Evolutionary conservation across 2,888 invertebrate species (phyloP).

Genomic region (Ectropis crepuscularia): DNA sequence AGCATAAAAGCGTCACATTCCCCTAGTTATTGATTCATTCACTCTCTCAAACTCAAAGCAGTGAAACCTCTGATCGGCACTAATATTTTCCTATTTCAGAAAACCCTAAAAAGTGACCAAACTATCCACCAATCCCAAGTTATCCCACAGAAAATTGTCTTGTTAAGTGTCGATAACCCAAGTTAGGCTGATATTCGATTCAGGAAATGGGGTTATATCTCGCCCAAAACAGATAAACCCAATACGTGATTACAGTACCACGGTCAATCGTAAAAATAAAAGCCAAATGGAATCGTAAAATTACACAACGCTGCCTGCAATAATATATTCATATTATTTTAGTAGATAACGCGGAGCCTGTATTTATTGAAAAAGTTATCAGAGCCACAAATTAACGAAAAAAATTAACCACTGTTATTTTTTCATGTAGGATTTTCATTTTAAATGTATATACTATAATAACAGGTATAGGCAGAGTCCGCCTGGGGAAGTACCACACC

Average conservation of each 20-base stretch:
- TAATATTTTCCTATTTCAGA: conserved; percentile 8
- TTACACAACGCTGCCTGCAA: conserved; percentile 42
- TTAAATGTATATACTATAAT: no score
- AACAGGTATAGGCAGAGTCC: no score
- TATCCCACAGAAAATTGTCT: conserved; percentile 36
- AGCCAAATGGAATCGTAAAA: conserved; percentile 49
- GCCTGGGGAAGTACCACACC: no score
- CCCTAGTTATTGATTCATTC: not conserved
- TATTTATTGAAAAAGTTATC: conserved; percentile 8
- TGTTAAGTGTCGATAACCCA: conserved; percentile 34
- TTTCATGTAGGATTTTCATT: no score
- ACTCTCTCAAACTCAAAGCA: not conserved
- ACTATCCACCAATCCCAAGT: conserved; percentile 28
- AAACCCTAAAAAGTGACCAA: conserved; percentile 12
- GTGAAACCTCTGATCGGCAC: not conserved
- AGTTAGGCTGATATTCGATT: conserved; percentile 38
- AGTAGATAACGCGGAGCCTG: not conserved
- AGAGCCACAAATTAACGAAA: not conserved
- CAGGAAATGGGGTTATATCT: conserved; percentile 37
- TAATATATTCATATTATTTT: conserved; percentile 60
- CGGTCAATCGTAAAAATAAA: conserved; percentile 47
- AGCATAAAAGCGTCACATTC: no score
- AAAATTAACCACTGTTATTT: no score
- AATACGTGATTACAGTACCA: conserved; percentile 43
- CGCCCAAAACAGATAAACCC: conserved; percentile 43